phyloP scores from a whole-genome alignment of 1,140 invertebrate species.

The Eupeodes corollae region DNA sequence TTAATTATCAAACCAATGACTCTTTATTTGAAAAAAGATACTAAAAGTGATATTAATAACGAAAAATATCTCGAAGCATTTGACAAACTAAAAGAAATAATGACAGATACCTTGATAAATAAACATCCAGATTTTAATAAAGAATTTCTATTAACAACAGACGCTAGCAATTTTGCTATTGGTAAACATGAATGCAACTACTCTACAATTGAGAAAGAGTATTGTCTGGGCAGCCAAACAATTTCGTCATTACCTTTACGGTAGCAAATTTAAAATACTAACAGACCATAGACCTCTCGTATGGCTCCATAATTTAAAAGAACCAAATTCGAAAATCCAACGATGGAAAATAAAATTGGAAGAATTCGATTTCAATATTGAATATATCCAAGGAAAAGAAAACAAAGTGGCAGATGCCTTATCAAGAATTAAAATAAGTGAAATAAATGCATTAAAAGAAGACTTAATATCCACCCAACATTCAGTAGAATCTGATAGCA shows the following conservation, averaged over 20 bases:
- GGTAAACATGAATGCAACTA: slow-evolving; percentile 14
- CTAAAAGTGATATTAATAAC: background rate
- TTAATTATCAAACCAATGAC: slow-evolving; percentile 2
- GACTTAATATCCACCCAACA: background rate
- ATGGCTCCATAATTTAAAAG: slow-evolving; percentile 10
- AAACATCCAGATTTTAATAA: slow-evolving; percentile 13
- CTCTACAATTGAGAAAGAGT: slow-evolving; percentile 13
- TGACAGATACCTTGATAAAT: slow-evolving; percentile 6
- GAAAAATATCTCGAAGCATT: background rate
- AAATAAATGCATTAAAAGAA: background rate
- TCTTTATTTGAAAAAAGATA: slow-evolving; percentile 4
- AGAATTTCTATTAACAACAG: slow-evolving; percentile 12
- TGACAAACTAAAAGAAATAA: slow-evolving; percentile 1
- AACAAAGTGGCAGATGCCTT: slow-evolving; percentile 14
- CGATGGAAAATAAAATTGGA: slow-evolving; percentile 11
- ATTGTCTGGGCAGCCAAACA: slow-evolving; percentile 37
- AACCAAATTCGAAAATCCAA: slow-evolving; percentile 10
- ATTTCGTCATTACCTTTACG: slow-evolving; percentile 25
- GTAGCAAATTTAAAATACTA: slow-evolving; percentile 8
- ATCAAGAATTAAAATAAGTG: slow-evolving; percentile 4
- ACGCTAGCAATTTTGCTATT: slow-evolving; percentile 11
- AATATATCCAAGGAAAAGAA: slow-evolving; percentile 12
- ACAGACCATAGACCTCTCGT: slow-evolving; percentile 10
- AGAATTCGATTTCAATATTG: slow-evolving; percentile 12
- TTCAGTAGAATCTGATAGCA: background rate